phyloP scores from a whole-genome alignment of 2,113 vertebrate species.

The Fukomys damarensis region DNA sequence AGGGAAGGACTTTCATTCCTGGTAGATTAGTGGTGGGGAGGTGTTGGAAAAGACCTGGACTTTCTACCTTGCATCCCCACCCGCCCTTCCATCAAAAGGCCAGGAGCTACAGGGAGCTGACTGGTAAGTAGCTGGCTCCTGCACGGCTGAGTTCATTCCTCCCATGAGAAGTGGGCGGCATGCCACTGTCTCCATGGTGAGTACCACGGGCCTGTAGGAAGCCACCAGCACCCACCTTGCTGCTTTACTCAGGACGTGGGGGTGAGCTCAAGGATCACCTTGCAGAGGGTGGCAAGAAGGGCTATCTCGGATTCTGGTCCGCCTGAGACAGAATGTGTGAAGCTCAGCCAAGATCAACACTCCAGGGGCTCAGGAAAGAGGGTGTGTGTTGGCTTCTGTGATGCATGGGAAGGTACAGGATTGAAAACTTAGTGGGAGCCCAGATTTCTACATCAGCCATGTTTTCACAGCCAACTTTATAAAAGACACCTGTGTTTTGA shows the following conservation, averaged over 20 bases:
- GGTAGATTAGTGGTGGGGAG: background rate
- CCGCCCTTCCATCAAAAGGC: no score
- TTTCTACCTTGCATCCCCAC: background rate
- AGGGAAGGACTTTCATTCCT: background rate
- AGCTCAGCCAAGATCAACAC: fast-evolving
- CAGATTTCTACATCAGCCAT: background rate
- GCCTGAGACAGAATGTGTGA: background rate
- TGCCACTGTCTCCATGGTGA: background rate
- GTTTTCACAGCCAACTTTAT: background rate
- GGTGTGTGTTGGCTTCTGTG: background rate
- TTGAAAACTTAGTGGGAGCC: background rate
- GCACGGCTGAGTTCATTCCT: background rate
- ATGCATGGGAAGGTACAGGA: background rate
- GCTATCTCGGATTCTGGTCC: background rate
- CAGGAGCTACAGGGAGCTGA: background rate
- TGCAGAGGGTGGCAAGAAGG: background rate
- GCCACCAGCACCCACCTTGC: no score
- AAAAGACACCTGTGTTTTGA: background rate
- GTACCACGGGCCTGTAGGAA: no score
- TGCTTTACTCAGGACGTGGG: background rate
- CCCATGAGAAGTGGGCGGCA: fast-evolving
- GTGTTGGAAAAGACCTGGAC: background rate
- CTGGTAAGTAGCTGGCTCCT: background rate
- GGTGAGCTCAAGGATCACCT: background rate
- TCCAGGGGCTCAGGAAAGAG: background rate